Conservation (phyloP, 1,140 invertebrate genomes). For the Lycorma delicatula region DNA sequence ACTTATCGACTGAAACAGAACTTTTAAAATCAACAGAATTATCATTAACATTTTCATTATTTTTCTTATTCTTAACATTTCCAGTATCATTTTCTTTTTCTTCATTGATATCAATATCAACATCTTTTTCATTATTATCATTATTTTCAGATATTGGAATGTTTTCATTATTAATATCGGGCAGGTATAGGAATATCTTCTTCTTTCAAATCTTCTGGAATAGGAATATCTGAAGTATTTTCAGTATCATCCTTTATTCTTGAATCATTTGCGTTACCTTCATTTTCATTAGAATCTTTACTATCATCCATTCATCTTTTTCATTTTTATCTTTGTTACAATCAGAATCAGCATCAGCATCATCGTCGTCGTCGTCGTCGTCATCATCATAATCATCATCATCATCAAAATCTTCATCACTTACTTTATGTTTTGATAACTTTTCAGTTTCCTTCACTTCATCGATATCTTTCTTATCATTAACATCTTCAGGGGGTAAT, state of each 20-base stretch:
- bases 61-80: no score
- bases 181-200: constrained; percentile 35
- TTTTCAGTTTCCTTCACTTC: constrained; percentile 30
- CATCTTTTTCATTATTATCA: constrained; percentile 32
- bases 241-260: constrained; percentile 35
- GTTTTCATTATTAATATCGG: constrained; percentile 40
- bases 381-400: constrained; percentile 14
- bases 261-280: constrained; percentile 37
- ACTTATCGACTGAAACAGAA: no score
- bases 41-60: no score
- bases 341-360: constrained; percentile 20
- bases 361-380: constrained; percentile 13
- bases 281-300: constrained; percentile 23
- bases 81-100: not conserved
- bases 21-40: no score
- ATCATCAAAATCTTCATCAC: constrained; percentile 24
- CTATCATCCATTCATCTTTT: constrained; percentile 25
- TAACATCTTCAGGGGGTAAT: not conserved
- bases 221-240: constrained; percentile 34
- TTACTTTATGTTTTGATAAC: no score
- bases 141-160: constrained; percentile 30
- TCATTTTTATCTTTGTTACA: constrained; percentile 24
- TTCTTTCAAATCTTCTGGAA: constrained; percentile 38
- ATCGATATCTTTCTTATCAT: constrained; percentile 22
- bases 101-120: constrained; percentile 9